Evolutionary conservation across 2,113 vertebrate species (phyloP).

Genomic region (Mola mola): DNA sequence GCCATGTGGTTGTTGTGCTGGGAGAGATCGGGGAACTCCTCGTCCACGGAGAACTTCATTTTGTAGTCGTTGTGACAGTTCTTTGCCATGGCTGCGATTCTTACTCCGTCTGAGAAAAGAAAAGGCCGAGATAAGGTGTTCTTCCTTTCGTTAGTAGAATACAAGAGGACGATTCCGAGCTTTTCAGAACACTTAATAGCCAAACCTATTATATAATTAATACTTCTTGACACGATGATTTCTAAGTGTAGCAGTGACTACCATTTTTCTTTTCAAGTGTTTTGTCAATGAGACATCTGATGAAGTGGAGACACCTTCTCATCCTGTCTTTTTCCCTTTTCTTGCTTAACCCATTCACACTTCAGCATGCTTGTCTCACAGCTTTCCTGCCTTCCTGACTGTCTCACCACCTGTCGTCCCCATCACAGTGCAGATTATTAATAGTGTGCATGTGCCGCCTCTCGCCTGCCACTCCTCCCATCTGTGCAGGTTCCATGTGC

Average conservation of each 20-base stretch:
- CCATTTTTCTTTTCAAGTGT: conserved; percentile 31
- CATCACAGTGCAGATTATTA: conserved; percentile 46
- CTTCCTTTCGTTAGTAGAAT: too few species aligned
- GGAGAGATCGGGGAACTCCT: conserved; percentile 89
- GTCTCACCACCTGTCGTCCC: conserved; percentile 23
- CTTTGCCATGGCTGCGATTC: conserved; percentile 86
- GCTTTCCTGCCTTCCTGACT: neutral
- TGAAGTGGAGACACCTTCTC: conserved; percentile 47
- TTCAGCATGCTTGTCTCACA: conserved; percentile 3
- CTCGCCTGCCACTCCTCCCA: conserved; percentile 1
- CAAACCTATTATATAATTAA: too few species aligned
- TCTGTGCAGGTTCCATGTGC: neutral
- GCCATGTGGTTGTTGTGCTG: conserved; percentile 96
- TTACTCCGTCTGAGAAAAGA: conserved; percentile 64
- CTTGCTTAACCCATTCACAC: neutral
- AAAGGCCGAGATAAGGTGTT: neutral
- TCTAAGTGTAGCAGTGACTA: too few species aligned
- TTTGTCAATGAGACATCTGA: conserved; percentile 48
- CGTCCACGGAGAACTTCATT: conserved; percentile 85
- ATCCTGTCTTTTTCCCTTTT: conserved; percentile 5
- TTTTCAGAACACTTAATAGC: too few species aligned
- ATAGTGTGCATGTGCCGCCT: conserved; percentile 31
- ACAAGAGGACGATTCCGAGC: too few species aligned
- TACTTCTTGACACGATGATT: too few species aligned
- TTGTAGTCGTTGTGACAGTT: conserved; percentile 92